Conservation (phyloP, 2,113 vertebrate genomes). For the Thalassarche chlororhynchos region DNA sequence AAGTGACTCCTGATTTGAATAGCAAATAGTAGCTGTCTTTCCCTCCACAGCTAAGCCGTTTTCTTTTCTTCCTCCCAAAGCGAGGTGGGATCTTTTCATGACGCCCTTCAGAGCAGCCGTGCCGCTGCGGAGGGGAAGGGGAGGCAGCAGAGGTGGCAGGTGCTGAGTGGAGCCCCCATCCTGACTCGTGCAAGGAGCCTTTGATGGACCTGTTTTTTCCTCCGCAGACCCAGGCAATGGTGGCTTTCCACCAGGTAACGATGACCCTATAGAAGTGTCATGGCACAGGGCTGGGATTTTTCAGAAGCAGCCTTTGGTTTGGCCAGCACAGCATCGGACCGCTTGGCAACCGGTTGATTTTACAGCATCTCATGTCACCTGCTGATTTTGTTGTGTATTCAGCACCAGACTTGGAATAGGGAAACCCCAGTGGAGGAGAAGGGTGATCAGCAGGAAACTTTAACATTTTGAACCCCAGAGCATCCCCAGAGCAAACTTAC, state of each 20-base stretch:
- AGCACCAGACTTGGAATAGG: not conserved
- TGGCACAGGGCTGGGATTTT: not conserved
- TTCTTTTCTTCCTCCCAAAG: not conserved
- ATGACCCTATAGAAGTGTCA: fast-evolving
- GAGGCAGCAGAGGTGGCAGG: not conserved
- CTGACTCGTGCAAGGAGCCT: fast-evolving
- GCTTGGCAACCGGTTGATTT: fast-evolving
- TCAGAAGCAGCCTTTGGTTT: not conserved
- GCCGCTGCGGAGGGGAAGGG: fast-evolving
- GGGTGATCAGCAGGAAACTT: not conserved
- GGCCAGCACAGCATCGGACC: fast-evolving
- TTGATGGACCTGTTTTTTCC: not conserved
- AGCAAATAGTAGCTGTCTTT: slow-evolving; percentile 49
- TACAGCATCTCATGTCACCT: not conserved
- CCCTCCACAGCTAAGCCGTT: not conserved
- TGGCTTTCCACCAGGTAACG: not conserved
- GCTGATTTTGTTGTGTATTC: not conserved
- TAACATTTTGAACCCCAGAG: not conserved
- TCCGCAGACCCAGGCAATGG: not conserved
- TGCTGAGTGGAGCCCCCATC: not conserved
- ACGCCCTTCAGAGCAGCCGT: fast-evolving
- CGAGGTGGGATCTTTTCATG: not conserved
- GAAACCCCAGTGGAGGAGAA: not conserved
- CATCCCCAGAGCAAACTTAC: not conserved
- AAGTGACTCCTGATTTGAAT: slow-evolving; percentile 60